phyloP scores from a whole-genome alignment of 2,888 invertebrate species.

The Melanargia galathea region DNA sequence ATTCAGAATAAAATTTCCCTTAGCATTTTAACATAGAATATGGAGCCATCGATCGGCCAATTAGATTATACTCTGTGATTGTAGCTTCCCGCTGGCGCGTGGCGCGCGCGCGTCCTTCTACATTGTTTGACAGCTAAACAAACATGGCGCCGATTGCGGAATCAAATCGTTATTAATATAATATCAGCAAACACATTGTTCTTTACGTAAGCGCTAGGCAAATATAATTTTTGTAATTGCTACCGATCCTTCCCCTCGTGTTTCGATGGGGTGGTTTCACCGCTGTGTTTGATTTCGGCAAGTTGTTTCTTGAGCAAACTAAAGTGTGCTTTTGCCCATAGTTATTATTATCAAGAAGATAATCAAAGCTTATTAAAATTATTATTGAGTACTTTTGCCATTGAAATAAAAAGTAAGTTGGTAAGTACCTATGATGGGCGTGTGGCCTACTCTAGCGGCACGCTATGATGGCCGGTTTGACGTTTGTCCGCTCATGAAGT shows the following conservation, averaged over 20 bases:
- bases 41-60: constrained; percentile 50
- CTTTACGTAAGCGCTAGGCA: constrained; percentile 60
- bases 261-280: constrained; percentile 51
- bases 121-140: constrained; percentile 73
- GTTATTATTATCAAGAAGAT: too few relatives aligned
- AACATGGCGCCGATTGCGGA: constrained; percentile 73
- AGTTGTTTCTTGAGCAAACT: constrained; percentile 56
- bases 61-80: constrained; percentile 63
- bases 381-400: too few relatives aligned
- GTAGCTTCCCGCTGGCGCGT: constrained; percentile 66
- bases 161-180: constrained; percentile 77
- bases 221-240: constrained; percentile 78
- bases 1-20: constrained; percentile 44
- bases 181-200: constrained; percentile 70
- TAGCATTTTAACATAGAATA: constrained; percentile 49
- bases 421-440: too few relatives aligned
- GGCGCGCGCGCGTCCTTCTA: constrained; percentile 60
- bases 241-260: constrained; percentile 58
- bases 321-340: not conserved
- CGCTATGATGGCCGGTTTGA: too few relatives aligned
- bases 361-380: too few relatives aligned
- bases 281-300: constrained; percentile 53
- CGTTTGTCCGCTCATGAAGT: too few relatives aligned
- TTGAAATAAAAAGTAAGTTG: too few relatives aligned
- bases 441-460: too few relatives aligned